phyloP scores from a whole-genome alignment of 2,888 invertebrate genomes.

The Meteorus cinctellus region DNA sequence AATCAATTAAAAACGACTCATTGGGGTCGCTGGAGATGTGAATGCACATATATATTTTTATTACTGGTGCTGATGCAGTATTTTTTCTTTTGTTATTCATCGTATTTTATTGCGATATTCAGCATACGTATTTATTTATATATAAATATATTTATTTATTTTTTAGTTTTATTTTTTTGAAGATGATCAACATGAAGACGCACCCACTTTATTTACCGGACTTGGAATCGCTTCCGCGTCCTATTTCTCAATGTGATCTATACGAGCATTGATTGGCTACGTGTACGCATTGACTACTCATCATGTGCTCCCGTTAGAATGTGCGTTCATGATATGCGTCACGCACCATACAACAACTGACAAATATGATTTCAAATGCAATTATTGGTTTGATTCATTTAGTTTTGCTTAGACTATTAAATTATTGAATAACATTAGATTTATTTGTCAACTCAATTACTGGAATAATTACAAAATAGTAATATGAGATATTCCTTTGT shows the following conservation, averaged over 20 bases:
- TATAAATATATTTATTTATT: not conserved
- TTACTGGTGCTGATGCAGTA: not conserved
- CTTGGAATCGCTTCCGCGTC: conserved; percentile 22
- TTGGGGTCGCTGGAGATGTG: conserved; percentile 13
- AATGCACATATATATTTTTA: not conserved
- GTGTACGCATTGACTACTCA: not conserved
- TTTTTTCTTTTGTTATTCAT: conserved; percentile 8
- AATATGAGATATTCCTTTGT: not conserved
- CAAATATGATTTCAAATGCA: not conserved
- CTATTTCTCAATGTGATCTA: conserved; percentile 18
- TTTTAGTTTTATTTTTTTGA: not conserved
- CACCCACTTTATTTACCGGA: conserved; percentile 24
- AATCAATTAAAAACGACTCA: conserved; percentile 34
- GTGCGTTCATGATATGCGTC: not conserved
- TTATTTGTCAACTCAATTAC: not conserved
- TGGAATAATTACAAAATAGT: not conserved
- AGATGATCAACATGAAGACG: conserved; percentile 11
- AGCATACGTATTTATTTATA: not conserved
- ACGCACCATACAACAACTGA: not conserved
- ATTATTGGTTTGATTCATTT: not conserved
- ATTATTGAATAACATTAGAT: not conserved
- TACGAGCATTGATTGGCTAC: not conserved
- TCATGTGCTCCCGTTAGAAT: conserved; percentile 11
- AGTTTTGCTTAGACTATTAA: not conserved
- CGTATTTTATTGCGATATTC: not conserved